Evolutionary conservation across 2,797 vertebrate species (phyloP).

Genomic region (Phyllotis vaccarum): DNA sequence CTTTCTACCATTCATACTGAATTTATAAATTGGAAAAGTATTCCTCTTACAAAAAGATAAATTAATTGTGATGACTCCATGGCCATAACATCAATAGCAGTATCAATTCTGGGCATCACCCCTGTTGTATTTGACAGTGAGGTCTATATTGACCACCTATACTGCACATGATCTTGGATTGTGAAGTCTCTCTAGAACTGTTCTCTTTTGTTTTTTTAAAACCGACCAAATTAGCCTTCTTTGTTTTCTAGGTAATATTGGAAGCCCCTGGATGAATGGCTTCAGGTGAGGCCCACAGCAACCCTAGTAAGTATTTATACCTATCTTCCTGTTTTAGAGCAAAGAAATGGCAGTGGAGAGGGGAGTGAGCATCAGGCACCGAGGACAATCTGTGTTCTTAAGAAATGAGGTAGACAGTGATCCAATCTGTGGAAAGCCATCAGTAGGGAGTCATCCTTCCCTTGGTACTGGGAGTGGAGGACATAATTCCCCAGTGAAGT

Average conservation of each 20-base stretch:
- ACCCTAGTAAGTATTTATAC: not conserved
- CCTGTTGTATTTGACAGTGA: too few relatives aligned
- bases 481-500: accelerated
- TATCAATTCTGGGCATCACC: accelerated
- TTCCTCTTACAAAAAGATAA: not conserved
- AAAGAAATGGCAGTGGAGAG: not conserved
- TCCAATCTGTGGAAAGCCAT: accelerated
- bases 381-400: too few relatives aligned
- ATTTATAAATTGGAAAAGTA: not conserved
- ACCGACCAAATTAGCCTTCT: not conserved
- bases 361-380: accelerated
- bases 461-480: too few relatives aligned
- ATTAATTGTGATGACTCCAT: not conserved
- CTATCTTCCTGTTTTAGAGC: too few relatives aligned
- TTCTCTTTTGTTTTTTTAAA: not conserved
- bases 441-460: not conserved
- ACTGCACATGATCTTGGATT: not conserved
- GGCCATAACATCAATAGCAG: accelerated
- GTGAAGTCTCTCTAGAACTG: not conserved
- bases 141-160: not conserved
- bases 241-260: not conserved
- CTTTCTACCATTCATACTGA: not conserved
- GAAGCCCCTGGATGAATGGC: not conserved
- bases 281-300: not conserved
- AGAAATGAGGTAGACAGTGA: accelerated